phyloP scores from a whole-genome alignment of 2,113 vertebrate species.

The Uropsilus gracilis region DNA sequence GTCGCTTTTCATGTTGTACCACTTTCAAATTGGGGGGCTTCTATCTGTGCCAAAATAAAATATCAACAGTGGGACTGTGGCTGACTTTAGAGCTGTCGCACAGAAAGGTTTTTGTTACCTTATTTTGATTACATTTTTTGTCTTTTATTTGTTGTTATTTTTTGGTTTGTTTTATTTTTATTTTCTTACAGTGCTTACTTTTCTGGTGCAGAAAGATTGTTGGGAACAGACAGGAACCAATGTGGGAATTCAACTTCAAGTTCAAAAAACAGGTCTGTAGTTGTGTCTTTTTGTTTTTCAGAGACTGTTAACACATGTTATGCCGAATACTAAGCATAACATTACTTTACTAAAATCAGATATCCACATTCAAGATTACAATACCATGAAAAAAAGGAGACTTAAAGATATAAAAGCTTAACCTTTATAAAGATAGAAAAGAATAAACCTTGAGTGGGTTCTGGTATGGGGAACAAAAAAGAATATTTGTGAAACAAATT shows the following conservation, averaged over 20 bases:
- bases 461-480: neutral
- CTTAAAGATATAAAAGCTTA: neutral
- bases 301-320: neutral
- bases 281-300: slow-evolving; percentile 16
- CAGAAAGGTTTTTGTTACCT: slow-evolving; percentile 38
- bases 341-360: neutral
- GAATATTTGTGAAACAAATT: neutral
- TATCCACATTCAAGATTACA: neutral
- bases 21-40: neutral
- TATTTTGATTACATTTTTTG: slow-evolving; percentile 32
- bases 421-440: no score
- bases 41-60: slow-evolving; percentile 22
- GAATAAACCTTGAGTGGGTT: neutral
- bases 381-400: neutral
- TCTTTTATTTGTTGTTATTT: neutral
- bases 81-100: slow-evolving; percentile 52
- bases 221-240: slow-evolving; percentile 91
- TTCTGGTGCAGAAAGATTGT: slow-evolving; percentile 95
- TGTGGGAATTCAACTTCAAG: slow-evolving; percentile 99
- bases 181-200: slow-evolving; percentile 93
- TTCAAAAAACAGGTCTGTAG: slow-evolving; percentile 94
- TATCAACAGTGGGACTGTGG: neutral
- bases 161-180: slow-evolving; percentile 52
- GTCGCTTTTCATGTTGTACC: slow-evolving; percentile 18
- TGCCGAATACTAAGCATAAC: neutral